These are phyloP conservation scores for Hemibagrus wyckioides DNA, from an alignment of 2,113 vertebrate species.

Conservation along the genomic window DNA sequence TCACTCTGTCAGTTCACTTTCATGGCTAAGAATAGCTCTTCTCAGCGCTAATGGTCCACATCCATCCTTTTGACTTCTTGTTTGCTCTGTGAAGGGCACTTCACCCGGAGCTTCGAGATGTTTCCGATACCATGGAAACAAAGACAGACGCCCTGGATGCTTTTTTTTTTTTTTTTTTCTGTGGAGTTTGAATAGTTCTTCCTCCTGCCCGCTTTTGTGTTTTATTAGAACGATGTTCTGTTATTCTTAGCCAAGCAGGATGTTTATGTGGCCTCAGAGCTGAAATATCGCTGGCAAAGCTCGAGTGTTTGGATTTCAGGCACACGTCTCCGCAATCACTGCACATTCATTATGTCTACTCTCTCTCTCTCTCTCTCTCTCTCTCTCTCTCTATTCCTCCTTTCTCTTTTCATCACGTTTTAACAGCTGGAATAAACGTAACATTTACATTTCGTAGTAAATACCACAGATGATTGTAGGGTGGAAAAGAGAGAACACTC, in stretches of 20 bases:
- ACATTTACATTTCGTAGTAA: conserved; percentile 45
- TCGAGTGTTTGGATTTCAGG: conserved; percentile 71
- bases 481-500: no score
- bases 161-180: neutral
- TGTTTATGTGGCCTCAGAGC: conserved; percentile 74
- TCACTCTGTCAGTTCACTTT: conserved; percentile 3
- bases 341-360: neutral
- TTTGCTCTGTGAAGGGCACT: conserved; percentile 6
- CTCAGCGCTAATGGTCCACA: conserved; percentile 7
- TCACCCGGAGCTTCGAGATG: neutral
- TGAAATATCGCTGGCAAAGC: conserved; percentile 75
- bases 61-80: neutral
- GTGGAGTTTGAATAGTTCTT: conserved; percentile 44
- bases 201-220: conserved; percentile 68
- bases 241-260: conserved; percentile 80
- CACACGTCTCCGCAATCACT: conserved; percentile 13
- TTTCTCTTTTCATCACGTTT: conserved; percentile 39
- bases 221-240: conserved; percentile 76
- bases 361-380: neutral
- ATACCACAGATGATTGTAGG: neutral
- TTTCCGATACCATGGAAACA: neutral
- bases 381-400: conserved; percentile 33
- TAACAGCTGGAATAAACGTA: conserved; percentile 28
- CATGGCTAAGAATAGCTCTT: conserved; percentile 29
- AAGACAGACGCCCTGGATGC: neutral